phyloP scores from a whole-genome alignment of 2,113 vertebrate species.

The Scomber scombrus region DNA sequence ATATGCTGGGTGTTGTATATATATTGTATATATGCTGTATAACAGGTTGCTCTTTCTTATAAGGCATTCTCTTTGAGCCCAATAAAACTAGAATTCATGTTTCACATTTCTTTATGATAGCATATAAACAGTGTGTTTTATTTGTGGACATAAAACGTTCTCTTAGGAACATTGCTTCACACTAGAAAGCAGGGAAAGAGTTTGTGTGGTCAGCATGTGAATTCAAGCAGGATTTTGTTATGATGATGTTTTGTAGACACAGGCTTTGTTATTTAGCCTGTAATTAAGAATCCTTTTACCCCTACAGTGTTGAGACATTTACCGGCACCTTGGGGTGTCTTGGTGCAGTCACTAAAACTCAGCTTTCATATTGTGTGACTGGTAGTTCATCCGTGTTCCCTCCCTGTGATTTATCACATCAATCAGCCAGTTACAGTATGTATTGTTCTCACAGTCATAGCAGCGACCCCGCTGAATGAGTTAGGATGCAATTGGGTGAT shows the following conservation, averaged over 20 bases:
- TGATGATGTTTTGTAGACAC: slow-evolving; percentile 15
- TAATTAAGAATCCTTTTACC: slow-evolving; percentile 44
- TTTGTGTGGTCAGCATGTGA: slow-evolving; percentile 10
- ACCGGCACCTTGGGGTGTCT: slow-evolving; percentile 34
- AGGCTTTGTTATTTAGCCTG: slow-evolving; percentile 40
- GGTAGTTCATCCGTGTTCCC: slow-evolving; percentile 17
- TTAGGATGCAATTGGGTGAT: slow-evolving; percentile 53
- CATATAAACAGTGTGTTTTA: slow-evolving; percentile 40
- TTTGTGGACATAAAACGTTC: slow-evolving; percentile 39
- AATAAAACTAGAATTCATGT: slow-evolving; percentile 2
- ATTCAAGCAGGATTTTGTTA: slow-evolving; percentile 24
- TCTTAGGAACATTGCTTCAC: slow-evolving; percentile 23
- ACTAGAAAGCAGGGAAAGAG: not conserved
- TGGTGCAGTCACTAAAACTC: slow-evolving; percentile 41
- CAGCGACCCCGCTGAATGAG: slow-evolving; percentile 46
- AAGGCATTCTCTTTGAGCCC: not conserved
- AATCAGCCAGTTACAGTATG: slow-evolving; percentile 49
- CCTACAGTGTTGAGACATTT: slow-evolving; percentile 42
- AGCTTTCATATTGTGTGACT: slow-evolving; percentile 38
- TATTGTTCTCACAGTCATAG: slow-evolving; percentile 63
- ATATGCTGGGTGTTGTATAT: not conserved
- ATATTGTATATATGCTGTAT: no score
- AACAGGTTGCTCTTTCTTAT: not conserved
- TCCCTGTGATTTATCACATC: slow-evolving; percentile 57
- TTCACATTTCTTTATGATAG: slow-evolving; percentile 38